Evolutionary conservation across 2,797 vertebrate genomes (phyloP).

Genomic region (Brotula barbata): DNA sequence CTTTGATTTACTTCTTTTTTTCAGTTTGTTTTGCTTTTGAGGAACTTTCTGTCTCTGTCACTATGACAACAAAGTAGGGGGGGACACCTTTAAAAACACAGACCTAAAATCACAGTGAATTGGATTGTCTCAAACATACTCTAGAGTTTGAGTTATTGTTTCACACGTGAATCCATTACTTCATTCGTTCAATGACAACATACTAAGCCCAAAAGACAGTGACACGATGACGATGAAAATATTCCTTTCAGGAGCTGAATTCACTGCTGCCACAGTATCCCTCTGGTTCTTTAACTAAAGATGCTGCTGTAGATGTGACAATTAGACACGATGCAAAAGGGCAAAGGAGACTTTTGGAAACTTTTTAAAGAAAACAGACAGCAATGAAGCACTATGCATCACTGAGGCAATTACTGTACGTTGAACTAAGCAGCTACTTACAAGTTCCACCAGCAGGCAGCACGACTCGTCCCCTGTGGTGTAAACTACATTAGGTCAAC

Average conservation of each 20-base stretch:
- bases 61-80: conserved; percentile 25
- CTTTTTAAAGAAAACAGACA: conserved; percentile 31
- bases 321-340: conserved; percentile 3
- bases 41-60: conserved; percentile 40
- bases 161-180: conserved; percentile 26
- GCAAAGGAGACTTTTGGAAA: conserved; percentile 13
- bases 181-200: conserved; percentile 21
- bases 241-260: conserved; percentile 10
- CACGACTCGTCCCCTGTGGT: conserved; percentile 53
- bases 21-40: conserved; percentile 50
- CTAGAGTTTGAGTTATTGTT: conserved; percentile 8
- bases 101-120: conserved; percentile 7
- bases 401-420: conserved; percentile 64
- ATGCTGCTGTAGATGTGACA: conserved; percentile 26
- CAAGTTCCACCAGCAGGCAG: conserved; percentile 51
- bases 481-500: conserved; percentile 57
- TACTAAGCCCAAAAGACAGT: conserved; percentile 31
- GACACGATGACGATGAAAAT: conserved; percentile 42
- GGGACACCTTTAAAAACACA: conserved; percentile 24
- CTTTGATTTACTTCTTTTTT: conserved; percentile 53
- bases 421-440: conserved; percentile 51
- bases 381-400: conserved; percentile 38
- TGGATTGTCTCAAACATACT: too few relatives aligned
- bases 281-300: conserved; percentile 30
- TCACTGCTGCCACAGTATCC: conserved; percentile 27